Evolutionary conservation across 2,888 invertebrate genomes (phyloP).

Genomic region (Polyommatus iphigenia): DNA sequence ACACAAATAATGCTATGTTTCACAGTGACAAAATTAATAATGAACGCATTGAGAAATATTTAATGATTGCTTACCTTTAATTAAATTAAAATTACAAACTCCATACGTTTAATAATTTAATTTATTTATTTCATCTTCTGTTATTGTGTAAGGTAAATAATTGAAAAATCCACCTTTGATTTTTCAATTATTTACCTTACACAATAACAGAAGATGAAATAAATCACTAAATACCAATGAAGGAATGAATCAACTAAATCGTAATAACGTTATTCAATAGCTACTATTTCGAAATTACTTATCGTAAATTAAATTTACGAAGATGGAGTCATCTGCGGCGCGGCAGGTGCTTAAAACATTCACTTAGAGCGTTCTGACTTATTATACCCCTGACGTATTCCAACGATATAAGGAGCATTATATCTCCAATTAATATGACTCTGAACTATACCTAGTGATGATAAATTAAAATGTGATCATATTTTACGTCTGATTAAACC

Average conservation of each 20-base stretch:
- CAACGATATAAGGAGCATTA: neutral
- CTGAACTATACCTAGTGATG: neutral
- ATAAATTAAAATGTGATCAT: neutral
- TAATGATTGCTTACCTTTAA: no score
- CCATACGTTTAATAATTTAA: no score
- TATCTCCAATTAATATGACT: neutral
- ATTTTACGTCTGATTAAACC: neutral
- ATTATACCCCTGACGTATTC: neutral
- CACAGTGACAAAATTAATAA: no score
- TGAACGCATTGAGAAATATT: no score
- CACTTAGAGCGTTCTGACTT: neutral
- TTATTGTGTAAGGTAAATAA: no score
- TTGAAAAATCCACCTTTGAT: no score
- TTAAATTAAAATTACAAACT: no score
- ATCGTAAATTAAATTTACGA: neutral
- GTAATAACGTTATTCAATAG: neutral
- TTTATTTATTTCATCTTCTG: no score
- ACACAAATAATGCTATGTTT: no score
- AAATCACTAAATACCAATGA: neutral
- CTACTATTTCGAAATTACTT: slow-evolving; percentile 4
- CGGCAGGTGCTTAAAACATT: neutral
- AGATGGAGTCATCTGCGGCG: neutral
- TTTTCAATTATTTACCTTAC: no score
- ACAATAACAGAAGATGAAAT: no score
- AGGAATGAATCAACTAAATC: neutral